Evolutionary conservation across 2,888 invertebrate species (phyloP), one percentile per base, ranked within the genome.

Genomic region (Apamea anceps): DNA sequence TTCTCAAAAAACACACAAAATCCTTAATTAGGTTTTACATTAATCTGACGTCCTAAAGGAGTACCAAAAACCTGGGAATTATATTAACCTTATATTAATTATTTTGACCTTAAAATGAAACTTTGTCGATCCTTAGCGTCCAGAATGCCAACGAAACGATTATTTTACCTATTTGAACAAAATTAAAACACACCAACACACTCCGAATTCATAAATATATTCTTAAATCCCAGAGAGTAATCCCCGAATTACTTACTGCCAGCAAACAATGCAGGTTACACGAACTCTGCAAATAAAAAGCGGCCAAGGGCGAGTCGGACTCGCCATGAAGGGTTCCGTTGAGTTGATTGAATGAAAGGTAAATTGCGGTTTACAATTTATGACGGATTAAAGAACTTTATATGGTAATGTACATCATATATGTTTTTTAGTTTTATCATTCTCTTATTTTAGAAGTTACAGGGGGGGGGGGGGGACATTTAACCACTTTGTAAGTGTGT

Each of bases 241-340:
- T 79, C 57, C 62, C 21, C 21, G 57, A 63, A 80, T 85, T 54
- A 75, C 18, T 79, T 75, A 75, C 18, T 60, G 37, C 18, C 18
- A 63, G 60, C 37, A 68, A 82, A 68, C 48, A 85, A 42, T 72
- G 42, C 42, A 72, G 72, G 45, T 65, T 80, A 60, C 57, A 48
- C 42, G 54, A 84, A 75, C 42, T 12, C 74, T 25, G 21, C 2
- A 67, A 82, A 63, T 48, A 71, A 54, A n/a, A n/a, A n/a, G n/a
- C n/a, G n/a, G n/a, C n/a, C n/a, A n/a, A n/a, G n/a, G n/a, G n/a
- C n/a, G n/a, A n/a, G n/a, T n/a, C n/a, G n/a, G n/a, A n/a, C n/a
- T n/a, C n/a, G n/a, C n/a, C n/a, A n/a, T n/a, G n/a, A n/a, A n/a
- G n/a, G n/a, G n/a, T n/a, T n/a, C n/a, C n/a, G n/a, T n/a, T n/a